These are phyloP conservation scores for Aphidius ervi DNA, from an alignment of 1,140 invertebrate species.

Conservation along the genomic window DNA sequence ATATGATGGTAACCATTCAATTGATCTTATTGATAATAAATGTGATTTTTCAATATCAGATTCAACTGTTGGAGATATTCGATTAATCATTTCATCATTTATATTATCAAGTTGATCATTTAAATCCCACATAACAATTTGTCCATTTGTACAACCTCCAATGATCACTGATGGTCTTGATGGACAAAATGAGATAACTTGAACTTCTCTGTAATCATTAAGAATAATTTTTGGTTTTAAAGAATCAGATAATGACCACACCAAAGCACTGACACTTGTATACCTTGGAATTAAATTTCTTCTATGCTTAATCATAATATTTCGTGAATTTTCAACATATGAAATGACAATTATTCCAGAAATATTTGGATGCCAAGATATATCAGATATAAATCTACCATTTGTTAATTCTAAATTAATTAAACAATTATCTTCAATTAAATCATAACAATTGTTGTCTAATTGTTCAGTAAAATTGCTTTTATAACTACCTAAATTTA, in stretches of 20 bases:
- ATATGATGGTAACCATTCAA: conserved; percentile 63
- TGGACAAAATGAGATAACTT: conserved; percentile 63
- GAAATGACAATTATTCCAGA: conserved; percentile 60
- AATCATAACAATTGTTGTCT: conserved; percentile 31
- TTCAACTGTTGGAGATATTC: conserved; percentile 34
- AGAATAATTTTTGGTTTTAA: conserved; percentile 64
- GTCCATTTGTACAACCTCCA: conserved; percentile 65
- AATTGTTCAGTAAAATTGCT: conserved; percentile 17
- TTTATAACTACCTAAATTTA: conserved; percentile 39
- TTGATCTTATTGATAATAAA: conserved; percentile 54
- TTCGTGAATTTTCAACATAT: conserved; percentile 51
- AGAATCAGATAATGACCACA: conserved; percentile 67
- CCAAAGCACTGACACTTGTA: conserved; percentile 43
- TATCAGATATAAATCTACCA: conserved; percentile 58
- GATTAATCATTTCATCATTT: conserved; percentile 47
- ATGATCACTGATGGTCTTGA: conserved; percentile 61
- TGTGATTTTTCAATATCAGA: conserved; percentile 60
- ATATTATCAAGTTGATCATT: conserved; percentile 33
- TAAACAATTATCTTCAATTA: conserved; percentile 54
- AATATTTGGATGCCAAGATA: conserved; percentile 62
- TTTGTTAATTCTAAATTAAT: conserved; percentile 55
- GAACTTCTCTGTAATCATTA: conserved; percentile 60
- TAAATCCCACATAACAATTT: conserved; percentile 69
- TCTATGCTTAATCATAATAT: neutral
- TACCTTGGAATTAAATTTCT: no score